phyloP scores from a whole-genome alignment of 2,113 vertebrate species.

The Alligator mississippiensis region DNA sequence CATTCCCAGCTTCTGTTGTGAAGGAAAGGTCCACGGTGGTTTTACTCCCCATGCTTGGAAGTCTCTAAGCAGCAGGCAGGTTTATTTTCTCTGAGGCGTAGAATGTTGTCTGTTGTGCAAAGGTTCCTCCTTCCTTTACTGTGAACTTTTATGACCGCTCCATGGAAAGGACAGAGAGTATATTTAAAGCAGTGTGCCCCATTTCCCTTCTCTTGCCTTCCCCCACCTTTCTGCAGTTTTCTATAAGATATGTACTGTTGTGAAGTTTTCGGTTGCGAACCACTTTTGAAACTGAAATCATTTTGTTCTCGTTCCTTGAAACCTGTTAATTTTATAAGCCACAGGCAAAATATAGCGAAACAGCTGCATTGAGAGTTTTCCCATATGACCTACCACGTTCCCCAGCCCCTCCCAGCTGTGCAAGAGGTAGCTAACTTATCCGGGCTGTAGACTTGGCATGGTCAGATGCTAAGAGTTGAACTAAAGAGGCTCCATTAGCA shows the following conservation, averaged over 20 bases:
- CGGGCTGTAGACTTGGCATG: background rate
- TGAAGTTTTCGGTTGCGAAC: slow-evolving; percentile 49
- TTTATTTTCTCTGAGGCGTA: background rate
- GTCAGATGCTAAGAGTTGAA: slow-evolving; percentile 31
- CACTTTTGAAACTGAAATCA: slow-evolving; percentile 52
- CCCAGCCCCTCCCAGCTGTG: background rate
- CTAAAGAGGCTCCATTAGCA: background rate
- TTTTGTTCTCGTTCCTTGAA: slow-evolving; percentile 54
- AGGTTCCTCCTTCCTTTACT: background rate
- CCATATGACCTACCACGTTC: slow-evolving; percentile 22
- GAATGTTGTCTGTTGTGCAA: background rate
- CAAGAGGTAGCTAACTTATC: background rate
- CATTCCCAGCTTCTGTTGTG: background rate
- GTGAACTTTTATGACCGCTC: background rate
- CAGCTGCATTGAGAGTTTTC: slow-evolving; percentile 56
- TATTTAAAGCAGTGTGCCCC: background rate
- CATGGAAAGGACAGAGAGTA: background rate
- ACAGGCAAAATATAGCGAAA: slow-evolving; percentile 52
- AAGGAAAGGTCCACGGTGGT: background rate
- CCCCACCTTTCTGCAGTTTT: slow-evolving; percentile 45
- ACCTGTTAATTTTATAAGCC: slow-evolving; percentile 66
- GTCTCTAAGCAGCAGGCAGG: background rate
- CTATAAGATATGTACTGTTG: slow-evolving; percentile 35
- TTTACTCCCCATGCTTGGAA: background rate
- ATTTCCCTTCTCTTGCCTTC: too few species aligned